These are phyloP conservation scores for Zaprionus inermis DNA, from an alignment of 1,140 invertebrate species.

Conservation along the genomic window DNA sequence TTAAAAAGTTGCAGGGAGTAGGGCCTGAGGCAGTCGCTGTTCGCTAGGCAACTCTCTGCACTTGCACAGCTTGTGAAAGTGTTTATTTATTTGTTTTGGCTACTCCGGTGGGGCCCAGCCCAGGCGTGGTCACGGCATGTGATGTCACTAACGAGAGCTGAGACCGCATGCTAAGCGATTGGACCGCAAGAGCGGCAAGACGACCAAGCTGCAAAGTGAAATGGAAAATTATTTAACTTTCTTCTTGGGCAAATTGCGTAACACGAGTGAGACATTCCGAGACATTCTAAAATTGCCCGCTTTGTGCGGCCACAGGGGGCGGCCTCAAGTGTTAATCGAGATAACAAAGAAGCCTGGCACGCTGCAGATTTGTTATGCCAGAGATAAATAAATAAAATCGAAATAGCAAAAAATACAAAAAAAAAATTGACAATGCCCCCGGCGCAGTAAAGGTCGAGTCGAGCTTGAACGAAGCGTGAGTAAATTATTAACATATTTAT, in stretches of 20 bases:
- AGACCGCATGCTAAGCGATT: slow-evolving; percentile 26
- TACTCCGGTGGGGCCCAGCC: slow-evolving; percentile 7
- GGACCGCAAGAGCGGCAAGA: slow-evolving; percentile 8
- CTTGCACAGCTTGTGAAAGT: slow-evolving; percentile 66
- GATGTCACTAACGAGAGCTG: slow-evolving; percentile 43
- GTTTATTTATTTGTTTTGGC: slow-evolving; percentile 56
- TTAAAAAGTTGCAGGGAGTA: slow-evolving; percentile 51
- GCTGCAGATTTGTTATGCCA: slow-evolving; percentile 32
- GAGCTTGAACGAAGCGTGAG: slow-evolving; percentile 46
- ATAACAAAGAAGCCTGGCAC: slow-evolving; percentile 6
- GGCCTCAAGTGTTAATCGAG: slow-evolving; percentile 39
- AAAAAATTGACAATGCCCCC: slow-evolving; percentile 33
- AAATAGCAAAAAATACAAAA: not conserved
- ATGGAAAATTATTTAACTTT: slow-evolving; percentile 68
- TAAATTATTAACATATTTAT: slow-evolving; percentile 77
- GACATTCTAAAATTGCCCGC: slow-evolving; percentile 58
- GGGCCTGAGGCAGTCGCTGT: slow-evolving; percentile 8
- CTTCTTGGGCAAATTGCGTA: slow-evolving; percentile 66
- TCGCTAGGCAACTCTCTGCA: slow-evolving; percentile 33
- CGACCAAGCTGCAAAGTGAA: slow-evolving; percentile 29
- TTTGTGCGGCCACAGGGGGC: not conserved
- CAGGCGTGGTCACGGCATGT: slow-evolving; percentile 26
- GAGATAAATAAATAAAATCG: slow-evolving; percentile 7
- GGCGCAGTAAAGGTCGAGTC: slow-evolving; percentile 1
- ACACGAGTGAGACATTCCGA: slow-evolving; percentile 31